Conservation (phyloP, 2,113 vertebrate genomes). For the Notechis scutatus region DNA sequence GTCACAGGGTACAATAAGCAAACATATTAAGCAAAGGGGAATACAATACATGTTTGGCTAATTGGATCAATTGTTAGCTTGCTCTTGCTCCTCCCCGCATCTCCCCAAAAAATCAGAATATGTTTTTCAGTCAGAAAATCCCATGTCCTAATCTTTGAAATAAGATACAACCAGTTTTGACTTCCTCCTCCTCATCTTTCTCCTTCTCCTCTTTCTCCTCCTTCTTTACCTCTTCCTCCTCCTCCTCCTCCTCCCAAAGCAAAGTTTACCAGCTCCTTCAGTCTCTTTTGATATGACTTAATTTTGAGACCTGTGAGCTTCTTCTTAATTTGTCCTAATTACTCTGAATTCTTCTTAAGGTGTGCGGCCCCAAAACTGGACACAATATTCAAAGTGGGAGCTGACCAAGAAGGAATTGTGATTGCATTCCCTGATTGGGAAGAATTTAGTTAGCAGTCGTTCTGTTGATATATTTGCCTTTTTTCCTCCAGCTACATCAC, state of each 20-base stretch:
- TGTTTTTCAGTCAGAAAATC: background rate
- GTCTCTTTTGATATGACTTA: too few species aligned
- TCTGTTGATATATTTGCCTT: too few species aligned
- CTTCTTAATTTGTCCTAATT: background rate
- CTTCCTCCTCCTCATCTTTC: too few species aligned
- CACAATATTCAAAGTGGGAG: background rate
- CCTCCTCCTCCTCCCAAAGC: too few species aligned
- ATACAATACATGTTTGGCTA: background rate
- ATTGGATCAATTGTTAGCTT: background rate
- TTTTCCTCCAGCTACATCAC: too few species aligned
- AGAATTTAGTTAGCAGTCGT: background rate
- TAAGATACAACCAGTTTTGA: background rate
- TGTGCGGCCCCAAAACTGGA: background rate
- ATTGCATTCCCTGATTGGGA: background rate
- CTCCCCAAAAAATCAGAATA: background rate
- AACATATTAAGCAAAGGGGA: background rate
- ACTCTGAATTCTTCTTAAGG: background rate
- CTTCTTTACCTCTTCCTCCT: too few species aligned
- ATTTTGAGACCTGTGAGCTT: too few species aligned
- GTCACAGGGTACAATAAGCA: too few species aligned
- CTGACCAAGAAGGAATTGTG: background rate
- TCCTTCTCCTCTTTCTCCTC: too few species aligned
- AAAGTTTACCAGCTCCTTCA: too few species aligned
- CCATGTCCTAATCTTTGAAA: background rate
- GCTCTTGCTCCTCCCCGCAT: background rate